Percentiles rank a stretch among this genome's conserved stretches.
Conservation (phyloP, 64 coral and sea anemone genomes). For the Astreopora myriophthalma region DNA sequence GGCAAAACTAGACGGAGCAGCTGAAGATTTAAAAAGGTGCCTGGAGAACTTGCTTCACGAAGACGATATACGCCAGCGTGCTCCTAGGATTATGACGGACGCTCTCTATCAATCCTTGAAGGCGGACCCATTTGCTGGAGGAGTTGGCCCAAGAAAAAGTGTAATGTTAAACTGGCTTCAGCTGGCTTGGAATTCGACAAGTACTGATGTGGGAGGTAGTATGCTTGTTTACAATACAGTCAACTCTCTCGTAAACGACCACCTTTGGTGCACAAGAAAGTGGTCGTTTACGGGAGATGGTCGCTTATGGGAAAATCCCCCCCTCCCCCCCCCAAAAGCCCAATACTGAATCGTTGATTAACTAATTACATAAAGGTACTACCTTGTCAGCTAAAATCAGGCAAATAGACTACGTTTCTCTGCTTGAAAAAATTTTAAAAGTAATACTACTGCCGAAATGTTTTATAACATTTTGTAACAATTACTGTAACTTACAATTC, state of each 20-base stretch:
- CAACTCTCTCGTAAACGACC: too few relatives aligned
- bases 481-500: too few relatives aligned
- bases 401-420: too few relatives aligned
- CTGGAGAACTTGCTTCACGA: constrained; percentile 82
- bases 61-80: background rate
- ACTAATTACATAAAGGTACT: too few relatives aligned
- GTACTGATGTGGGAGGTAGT: background rate
- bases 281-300: too few relatives aligned
- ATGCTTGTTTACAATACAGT: background rate
- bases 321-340: too few relatives aligned
- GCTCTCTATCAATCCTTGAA: constrained; percentile 18
- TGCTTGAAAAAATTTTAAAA: too few relatives aligned
- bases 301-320: too few relatives aligned
- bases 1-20: constrained; percentile 40
- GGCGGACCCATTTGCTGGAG: background rate
- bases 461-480: constrained; percentile 5
- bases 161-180: constrained; percentile 16
- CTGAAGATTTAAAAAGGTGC: constrained; percentile 58
- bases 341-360: too few relatives aligned
- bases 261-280: too few relatives aligned
- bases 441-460: too few relatives aligned
- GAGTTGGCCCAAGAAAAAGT: background rate
- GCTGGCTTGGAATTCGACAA: background rate
- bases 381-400: too few relatives aligned
- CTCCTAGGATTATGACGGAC: constrained; percentile 19